These are phyloP conservation scores for Zophobas morio DNA, from an alignment of 1,140 invertebrate genomes.

Conservation along the genomic window DNA sequence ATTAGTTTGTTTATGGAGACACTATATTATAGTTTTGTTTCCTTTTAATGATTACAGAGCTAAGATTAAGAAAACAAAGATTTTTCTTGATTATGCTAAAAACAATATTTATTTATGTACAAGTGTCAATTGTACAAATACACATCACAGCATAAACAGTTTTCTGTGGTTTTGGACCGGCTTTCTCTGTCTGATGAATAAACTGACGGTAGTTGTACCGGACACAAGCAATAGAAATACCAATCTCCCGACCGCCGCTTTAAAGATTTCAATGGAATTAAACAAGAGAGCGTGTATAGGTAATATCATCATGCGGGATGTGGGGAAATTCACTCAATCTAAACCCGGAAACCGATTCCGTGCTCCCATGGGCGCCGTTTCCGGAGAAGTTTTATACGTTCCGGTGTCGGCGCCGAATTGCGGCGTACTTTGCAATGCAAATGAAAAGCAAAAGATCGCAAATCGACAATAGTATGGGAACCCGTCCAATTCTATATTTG, in stretches of 20 bases:
- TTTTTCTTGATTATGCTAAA: no score
- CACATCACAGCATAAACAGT: not conserved
- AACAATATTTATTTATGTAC: no score
- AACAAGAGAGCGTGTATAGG: conserved; percentile 62
- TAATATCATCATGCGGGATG: conserved; percentile 62
- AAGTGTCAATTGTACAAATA: no score
- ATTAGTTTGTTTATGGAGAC: no score
- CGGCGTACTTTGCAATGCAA: conserved; percentile 66
- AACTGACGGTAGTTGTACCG: conserved; percentile 39
- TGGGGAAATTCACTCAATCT: conserved; percentile 66
- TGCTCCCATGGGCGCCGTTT: conserved; percentile 63
- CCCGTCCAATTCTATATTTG: conserved; percentile 64
- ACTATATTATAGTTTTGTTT: no score
- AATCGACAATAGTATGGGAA: conserved; percentile 65
- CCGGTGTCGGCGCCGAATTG: conserved; percentile 63
- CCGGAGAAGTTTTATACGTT: conserved; percentile 64
- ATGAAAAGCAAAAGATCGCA: conserved; percentile 67
- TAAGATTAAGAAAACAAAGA: no score
- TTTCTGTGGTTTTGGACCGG: not conserved
- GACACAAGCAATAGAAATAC: conserved; percentile 49
- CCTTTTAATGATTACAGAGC: no score
- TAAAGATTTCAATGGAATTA: conserved; percentile 64
- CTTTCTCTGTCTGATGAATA: not conserved
- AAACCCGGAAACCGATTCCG: conserved; percentile 67
- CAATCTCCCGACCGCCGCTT: conserved; percentile 59